These are phyloP conservation scores for Rhynchonycteris naso DNA, from an alignment of 2,797 vertebrate species.

Conservation along the genomic window DNA sequence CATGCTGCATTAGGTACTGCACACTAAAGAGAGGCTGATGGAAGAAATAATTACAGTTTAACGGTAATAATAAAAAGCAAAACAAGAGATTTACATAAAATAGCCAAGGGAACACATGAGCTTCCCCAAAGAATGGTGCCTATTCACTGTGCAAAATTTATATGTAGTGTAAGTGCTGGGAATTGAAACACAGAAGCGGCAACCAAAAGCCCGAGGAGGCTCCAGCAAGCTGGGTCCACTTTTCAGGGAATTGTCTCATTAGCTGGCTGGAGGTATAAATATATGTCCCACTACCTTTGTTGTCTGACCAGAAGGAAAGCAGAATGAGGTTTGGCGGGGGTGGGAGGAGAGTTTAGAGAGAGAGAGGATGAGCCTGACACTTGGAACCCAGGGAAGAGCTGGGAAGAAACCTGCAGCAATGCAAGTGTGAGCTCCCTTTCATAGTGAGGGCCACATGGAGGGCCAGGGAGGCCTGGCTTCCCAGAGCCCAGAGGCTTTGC, in stretches of 20 bases:
- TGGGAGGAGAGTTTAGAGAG: background rate
- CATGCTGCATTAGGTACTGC: slow-evolving; percentile 77
- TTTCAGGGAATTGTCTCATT: slow-evolving; percentile 80
- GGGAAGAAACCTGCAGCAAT: background rate
- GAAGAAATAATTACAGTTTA: slow-evolving; percentile 87
- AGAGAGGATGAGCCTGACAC: slow-evolving; percentile 72
- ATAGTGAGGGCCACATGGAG: background rate
- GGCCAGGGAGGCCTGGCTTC: background rate
- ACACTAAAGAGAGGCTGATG: slow-evolving; percentile 85
- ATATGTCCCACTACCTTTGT: slow-evolving; percentile 84
- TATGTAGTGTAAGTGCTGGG: slow-evolving; percentile 84
- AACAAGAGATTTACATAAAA: slow-evolving; percentile 85
- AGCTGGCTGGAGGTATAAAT: slow-evolving; percentile 81
- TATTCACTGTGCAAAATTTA: slow-evolving; percentile 83
- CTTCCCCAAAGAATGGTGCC: slow-evolving; percentile 82
- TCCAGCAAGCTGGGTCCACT: slow-evolving; percentile 70
- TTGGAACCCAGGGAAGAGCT: slow-evolving; percentile 48
- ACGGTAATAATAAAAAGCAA: slow-evolving; percentile 85
- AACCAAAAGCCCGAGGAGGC: slow-evolving; percentile 82
- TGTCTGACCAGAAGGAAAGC: slow-evolving; percentile 81
- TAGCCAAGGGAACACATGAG: slow-evolving; percentile 78
- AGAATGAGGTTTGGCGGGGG: slow-evolving; percentile 34
- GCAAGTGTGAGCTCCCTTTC: slow-evolving; percentile 61
- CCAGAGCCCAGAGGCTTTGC: slow-evolving; percentile 39
- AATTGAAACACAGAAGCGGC: slow-evolving; percentile 82